These are phyloP conservation scores for Ceyx erithaca DNA, from an alignment of 2,797 vertebrate genomes.

Conservation along the genomic window DNA sequence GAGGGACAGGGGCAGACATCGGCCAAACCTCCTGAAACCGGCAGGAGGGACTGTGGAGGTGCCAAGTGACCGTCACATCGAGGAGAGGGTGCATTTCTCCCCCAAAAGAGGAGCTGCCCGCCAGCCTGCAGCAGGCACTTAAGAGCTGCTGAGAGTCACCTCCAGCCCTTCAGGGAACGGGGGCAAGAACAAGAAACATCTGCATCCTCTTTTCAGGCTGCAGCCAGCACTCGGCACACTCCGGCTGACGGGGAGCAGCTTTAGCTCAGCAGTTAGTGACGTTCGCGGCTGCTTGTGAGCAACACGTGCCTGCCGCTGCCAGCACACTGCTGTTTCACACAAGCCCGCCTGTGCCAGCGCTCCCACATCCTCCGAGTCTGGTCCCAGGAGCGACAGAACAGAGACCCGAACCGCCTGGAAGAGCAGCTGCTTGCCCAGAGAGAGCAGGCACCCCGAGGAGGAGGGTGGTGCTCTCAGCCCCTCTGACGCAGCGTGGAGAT, in stretches of 20 bases:
- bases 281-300: neutral
- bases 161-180: neutral
- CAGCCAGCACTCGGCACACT: neutral
- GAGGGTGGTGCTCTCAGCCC: neutral
- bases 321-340: neutral
- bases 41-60: accelerated
- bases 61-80: accelerated
- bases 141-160: neutral
- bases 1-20: accelerated
- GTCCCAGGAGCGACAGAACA: neutral
- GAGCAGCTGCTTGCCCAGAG: neutral
- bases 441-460: neutral
- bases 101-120: neutral
- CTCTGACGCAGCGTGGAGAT: neutral
- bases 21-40: accelerated
- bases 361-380: neutral
- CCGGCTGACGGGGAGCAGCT: neutral
- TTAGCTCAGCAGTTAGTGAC: neutral
- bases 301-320: neutral
- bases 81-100: neutral
- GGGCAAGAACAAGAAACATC: neutral
- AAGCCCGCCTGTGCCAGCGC: neutral
- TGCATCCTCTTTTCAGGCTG: neutral
- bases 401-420: neutral
- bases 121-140: accelerated